Evolutionary conservation across 2,888 invertebrate species (phyloP).

Genomic region (Melinopterus prodromus): DNA sequence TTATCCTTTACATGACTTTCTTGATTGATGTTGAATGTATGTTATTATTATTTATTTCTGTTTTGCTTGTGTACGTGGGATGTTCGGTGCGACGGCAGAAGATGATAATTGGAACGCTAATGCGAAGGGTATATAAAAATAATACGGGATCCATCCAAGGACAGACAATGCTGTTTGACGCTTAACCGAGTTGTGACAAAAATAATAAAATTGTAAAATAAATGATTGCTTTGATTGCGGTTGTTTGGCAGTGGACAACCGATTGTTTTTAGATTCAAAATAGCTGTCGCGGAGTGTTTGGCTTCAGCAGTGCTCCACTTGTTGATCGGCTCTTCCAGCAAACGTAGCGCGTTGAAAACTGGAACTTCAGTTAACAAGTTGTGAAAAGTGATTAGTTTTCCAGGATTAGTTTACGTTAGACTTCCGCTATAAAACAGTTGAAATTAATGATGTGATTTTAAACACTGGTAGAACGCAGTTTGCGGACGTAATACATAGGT

Average conservation of each 20-base stretch:
- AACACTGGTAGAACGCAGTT: background rate
- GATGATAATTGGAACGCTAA: background rate
- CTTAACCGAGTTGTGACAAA: background rate
- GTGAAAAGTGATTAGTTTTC: background rate
- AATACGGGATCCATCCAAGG: background rate
- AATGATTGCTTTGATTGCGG: background rate
- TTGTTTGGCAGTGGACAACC: background rate
- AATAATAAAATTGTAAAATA: background rate
- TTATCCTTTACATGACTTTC: background rate
- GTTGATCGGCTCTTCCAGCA: background rate
- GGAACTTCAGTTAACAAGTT: background rate
- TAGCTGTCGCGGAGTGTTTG: background rate
- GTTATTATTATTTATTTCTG: background rate
- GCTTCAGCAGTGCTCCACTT: background rate
- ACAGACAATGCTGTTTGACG: background rate
- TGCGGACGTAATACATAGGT: background rate
- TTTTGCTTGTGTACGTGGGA: background rate
- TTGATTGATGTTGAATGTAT: constrained; percentile 4
- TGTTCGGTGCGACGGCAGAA: background rate
- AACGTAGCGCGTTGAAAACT: background rate
- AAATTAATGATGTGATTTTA: constrained; percentile 4
- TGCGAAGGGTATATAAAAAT: constrained; percentile 4
- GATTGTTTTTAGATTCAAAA: background rate
- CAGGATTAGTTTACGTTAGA: background rate
- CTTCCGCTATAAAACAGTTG: background rate